Base-by-base conservation (phyloP, 2,113 vertebrate genomes). In the Grus americana region DNA sequence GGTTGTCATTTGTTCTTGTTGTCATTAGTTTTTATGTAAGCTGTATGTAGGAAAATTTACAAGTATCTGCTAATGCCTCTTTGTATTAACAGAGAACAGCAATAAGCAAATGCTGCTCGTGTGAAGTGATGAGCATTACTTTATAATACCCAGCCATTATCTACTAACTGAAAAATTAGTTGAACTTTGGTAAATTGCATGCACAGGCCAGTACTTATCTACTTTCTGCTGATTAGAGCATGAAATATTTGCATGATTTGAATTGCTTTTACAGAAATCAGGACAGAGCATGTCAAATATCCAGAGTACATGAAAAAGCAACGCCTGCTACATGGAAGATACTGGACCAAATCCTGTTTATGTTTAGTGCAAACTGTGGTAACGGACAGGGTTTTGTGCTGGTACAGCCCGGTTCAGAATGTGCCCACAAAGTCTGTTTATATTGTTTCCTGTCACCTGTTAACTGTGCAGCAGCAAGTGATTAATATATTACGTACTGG, bases 41-140 rank as follows among this genome's bases (percentile, higher is more conserved):
- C 95, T 97, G 95, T 91, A 79, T 71, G 54, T 22, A 85, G 34
- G 89, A 96, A 97, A 96, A 97, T 97, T 97, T 97, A 97, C 97
- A 97, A 96, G 89, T 95, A 73, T 68, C 92, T 97, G 97, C 95
- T 97, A 97, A 97, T 97, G 86, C 96, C 95, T 95, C 96, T 94
- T 94, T 93, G 88, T 96, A 97, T 97, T 96, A 97, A 79, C 57
- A 75, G 88, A 95, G 76, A 86, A 93, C 57, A 89, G 95, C 88
- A 82, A 92, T 93, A 94, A 95, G 94, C 95, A 97, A 95, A 93
- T 82, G 83, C 92, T 94, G 79, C 76, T 91, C 7, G 27, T 79
- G 76, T 92, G 88, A 95, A 96, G 88, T 96, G 95, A 97, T 91
- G 78, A 96, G n/a, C 91, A 89, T 96, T 97, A 96, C 94, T 96